phyloP scores from a whole-genome alignment of 2,888 invertebrate species.

The Sinhomidia bicolor region DNA sequence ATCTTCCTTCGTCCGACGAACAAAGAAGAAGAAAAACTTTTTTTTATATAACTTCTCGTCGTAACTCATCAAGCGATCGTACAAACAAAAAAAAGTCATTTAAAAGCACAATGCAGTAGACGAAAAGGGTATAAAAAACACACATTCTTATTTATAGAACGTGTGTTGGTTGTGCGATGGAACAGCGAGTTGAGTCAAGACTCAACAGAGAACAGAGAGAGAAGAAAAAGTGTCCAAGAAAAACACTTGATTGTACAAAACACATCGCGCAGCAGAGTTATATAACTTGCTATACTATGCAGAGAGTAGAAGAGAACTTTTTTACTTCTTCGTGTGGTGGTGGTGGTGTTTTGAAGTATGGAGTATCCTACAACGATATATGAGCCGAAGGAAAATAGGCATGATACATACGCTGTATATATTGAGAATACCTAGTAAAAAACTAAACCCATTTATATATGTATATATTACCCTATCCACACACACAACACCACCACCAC shows the following conservation, averaged over 20 bases:
- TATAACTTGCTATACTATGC: not conserved
- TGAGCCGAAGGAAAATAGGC: no score
- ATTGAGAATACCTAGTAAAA: no score
- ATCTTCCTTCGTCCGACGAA: not conserved
- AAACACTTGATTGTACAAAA: no score
- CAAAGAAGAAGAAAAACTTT: slow-evolving; percentile 7
- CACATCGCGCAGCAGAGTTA: no score
- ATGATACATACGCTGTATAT: no score
- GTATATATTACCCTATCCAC: not conserved
- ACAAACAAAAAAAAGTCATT: slow-evolving; percentile 5
- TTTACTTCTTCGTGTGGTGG: no score
- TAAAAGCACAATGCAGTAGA: not conserved
- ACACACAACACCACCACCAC: not conserved
- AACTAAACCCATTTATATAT: no score
- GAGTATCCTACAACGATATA: no score
- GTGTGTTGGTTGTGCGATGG: not conserved
- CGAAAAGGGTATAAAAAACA: not conserved
- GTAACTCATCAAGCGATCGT: not conserved
- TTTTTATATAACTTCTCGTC: not conserved
- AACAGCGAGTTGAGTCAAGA: not conserved
- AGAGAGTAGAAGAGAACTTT: no score
- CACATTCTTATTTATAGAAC: slow-evolving; percentile 10
- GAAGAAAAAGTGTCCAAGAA: slow-evolving; percentile 17
- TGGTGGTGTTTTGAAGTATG: no score
- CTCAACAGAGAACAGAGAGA: not conserved